Evolutionary conservation across 2,797 vertebrate species (phyloP).

Genomic region (Malurus splendens): DNA sequence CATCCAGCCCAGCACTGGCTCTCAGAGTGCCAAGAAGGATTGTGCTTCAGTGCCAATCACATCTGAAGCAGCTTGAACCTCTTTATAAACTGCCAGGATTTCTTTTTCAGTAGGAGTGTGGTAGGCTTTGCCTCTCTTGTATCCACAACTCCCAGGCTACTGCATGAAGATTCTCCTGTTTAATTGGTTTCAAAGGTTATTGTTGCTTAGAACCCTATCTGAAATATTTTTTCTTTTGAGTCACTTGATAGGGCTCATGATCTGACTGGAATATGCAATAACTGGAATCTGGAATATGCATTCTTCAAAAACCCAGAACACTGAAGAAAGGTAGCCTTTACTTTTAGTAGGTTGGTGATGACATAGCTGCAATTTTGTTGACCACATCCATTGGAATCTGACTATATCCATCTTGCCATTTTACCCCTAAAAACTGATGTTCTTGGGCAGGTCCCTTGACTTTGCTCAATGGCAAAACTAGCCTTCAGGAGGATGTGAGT

Average conservation of each 20-base stretch:
- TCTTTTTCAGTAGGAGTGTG: neutral
- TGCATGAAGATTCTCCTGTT: neutral
- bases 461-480: neutral
- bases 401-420: neutral
- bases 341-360: neutral
- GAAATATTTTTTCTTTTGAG: neutral
- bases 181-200: neutral
- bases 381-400: neutral
- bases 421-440: neutral
- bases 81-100: neutral
- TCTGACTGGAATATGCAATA: neutral
- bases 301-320: neutral
- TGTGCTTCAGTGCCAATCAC: neutral
- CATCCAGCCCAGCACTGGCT: neutral
- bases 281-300: neutral
- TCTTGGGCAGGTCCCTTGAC: neutral
- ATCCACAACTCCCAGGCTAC: fast-evolving
- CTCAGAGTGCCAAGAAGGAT: neutral
- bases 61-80: neutral
- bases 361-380: neutral
- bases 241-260: neutral
- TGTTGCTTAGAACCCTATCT: neutral
- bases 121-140: neutral
- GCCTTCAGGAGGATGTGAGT: neutral
- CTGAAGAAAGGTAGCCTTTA: neutral